Conservation (phyloP, 2,113 vertebrate genomes). For the Cyprinus carpio region DNA sequence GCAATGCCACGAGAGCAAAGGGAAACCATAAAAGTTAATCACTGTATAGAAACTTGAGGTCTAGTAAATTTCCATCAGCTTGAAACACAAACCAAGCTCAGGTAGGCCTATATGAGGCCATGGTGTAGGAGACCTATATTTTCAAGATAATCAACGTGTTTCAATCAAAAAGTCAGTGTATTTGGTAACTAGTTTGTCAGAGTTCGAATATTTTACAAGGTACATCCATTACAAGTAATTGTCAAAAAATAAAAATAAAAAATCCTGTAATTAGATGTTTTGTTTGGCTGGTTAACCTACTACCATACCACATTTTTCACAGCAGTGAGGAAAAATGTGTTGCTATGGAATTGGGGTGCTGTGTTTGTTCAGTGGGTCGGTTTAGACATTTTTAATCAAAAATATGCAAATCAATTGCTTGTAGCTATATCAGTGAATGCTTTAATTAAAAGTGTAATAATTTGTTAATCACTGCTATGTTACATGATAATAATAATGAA, state of each 20-base stretch:
- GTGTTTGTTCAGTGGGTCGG: background rate
- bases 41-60: constrained; percentile 80
- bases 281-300: constrained; percentile 51
- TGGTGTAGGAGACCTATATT: background rate
- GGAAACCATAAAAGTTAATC: constrained; percentile 83
- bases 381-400: background rate
- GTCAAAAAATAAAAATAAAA: constrained; percentile 29
- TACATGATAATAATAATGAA: background rate
- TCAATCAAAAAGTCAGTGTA: background rate
- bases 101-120: background rate
- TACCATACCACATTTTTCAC: background rate
- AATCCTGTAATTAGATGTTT: constrained; percentile 40
- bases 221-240: constrained; percentile 12
- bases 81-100: constrained; percentile 69
- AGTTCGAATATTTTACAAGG: background rate
- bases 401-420: background rate
- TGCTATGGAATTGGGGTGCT: constrained; percentile 20
- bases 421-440: background rate
- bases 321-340: constrained; percentile 14
- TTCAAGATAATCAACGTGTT: background rate
- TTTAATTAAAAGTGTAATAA: background rate
- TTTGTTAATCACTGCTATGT: too few relatives aligned
- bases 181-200: background rate
- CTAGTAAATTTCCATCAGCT: constrained; percentile 82
- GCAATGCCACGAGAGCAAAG: constrained; percentile 77